Evolutionary conservation across 23 tunicate genomes (phyloP), one percentile per base, ranked within the genome.

Genomic region (Halocynthia aurantium): DNA sequence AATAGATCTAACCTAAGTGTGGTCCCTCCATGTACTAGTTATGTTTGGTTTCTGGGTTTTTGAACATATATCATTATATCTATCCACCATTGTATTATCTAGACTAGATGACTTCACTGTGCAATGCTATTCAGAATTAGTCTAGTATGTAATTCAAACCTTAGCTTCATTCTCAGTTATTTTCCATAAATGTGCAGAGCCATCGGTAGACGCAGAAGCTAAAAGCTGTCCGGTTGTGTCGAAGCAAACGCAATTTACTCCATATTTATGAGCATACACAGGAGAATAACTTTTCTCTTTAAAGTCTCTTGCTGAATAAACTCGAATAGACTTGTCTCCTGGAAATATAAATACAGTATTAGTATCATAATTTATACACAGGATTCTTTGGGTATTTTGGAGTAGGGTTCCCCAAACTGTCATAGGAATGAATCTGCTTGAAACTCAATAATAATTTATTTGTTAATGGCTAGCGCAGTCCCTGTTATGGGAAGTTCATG

Each of bases 301-400:
- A 67, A 92, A 92, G 54, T 72, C 80, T 57, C 57, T 63, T 6
- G 84, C 70, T 8, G 78, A 70, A 74, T 81, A 92, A 20, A 92
- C 91, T 51, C 92, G 73, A 56, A 92, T 19, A 10, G 86, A 76
- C 55, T 92, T 92, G 80, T 92, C 98, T 68, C 98, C 98, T 92
- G 75, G 40, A 77, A 73, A 79, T 15, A 4, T 31, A 31, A 31
- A 31, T 31, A 31, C 44, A 31, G 44, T 31, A 31, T 31, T 31
- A 31, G 4, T 4, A 4, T 31, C 44, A 31, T 31, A 31, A 31
- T 31, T 31, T 31, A 31, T 31, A 31, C 44, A 31, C 4, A 31
- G 44, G 44, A 31, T 31, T 31, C n/a, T n/a, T n/a, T n/a, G n/a
- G n/a, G n/a, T n/a, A n/a, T n/a, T n/a, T n/a, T n/a, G n/a, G n/a